Conservation (phyloP, 2,797 vertebrate genomes). For the Paratrypauchen microcephalus region DNA sequence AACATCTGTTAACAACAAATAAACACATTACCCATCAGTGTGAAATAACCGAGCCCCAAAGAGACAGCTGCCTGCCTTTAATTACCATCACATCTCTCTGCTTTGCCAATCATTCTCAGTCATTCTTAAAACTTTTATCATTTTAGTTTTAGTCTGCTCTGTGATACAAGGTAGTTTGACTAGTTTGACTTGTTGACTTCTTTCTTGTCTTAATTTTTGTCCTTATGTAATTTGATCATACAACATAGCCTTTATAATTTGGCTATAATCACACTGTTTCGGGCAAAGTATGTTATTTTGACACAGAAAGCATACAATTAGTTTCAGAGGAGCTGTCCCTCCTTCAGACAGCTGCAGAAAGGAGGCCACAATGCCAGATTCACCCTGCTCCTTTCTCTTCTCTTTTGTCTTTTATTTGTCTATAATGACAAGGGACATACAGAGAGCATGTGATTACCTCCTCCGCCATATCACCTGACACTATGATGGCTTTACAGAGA, state of each 20-base stretch:
- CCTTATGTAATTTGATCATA: constrained; percentile 35
- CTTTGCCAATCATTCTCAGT: constrained; percentile 13
- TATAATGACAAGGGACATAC: constrained; percentile 37
- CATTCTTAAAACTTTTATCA: constrained; percentile 29
- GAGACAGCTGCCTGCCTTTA: constrained; percentile 67
- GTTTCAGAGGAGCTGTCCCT: constrained; percentile 57
- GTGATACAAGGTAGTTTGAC: neutral
- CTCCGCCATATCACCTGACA: constrained; percentile 27
- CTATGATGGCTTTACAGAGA: constrained; percentile 9
- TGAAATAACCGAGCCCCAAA: constrained; percentile 62
- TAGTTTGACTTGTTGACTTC: too few species aligned
- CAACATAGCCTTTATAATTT: constrained; percentile 59
- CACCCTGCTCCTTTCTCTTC: constrained; percentile 39
- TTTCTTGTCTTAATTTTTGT: too few species aligned
- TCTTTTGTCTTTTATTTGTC: constrained; percentile 24
- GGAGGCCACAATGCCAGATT: constrained; percentile 59
- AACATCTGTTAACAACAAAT: constrained; percentile 73
- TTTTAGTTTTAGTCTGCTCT: neutral
- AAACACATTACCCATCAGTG: constrained; percentile 70
- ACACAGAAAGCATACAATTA: constrained; percentile 72
- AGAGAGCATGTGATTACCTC: constrained; percentile 20
- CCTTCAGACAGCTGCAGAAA: constrained; percentile 71
- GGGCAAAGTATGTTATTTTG: constrained; percentile 69
- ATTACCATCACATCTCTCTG: constrained; percentile 51
- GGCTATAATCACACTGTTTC: constrained; percentile 62